A percentile compares a stretch with the other conserved stretches of the same genome.
phyloP scores from a whole-genome alignment of 2,888 invertebrate species.

The Tenthredo amoena region DNA sequence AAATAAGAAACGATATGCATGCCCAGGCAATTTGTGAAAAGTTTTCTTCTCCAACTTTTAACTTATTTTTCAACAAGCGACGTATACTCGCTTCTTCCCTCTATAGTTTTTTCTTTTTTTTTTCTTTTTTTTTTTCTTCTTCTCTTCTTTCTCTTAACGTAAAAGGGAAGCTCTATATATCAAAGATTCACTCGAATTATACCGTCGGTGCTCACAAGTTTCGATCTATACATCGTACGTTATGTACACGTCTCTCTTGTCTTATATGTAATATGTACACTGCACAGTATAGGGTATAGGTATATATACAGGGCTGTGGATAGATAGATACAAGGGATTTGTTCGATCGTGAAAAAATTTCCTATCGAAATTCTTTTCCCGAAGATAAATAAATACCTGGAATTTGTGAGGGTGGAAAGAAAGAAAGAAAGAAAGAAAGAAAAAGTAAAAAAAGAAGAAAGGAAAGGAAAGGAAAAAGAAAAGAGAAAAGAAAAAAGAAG shows the following conservation, averaged over 20 bases:
- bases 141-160: too few species aligned
- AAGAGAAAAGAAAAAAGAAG: background rate
- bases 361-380: slow-evolving; percentile 23
- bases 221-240: slow-evolving; percentile 17
- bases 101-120: background rate
- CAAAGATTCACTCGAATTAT: slow-evolving; percentile 30
- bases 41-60: background rate
- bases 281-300: background rate
- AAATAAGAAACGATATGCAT: background rate
- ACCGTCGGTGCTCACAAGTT: slow-evolving; percentile 25
- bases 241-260: background rate
- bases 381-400: slow-evolving; percentile 29
- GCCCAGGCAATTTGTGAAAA: background rate
- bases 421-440: background rate
- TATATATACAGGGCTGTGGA: too few species aligned
- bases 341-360: slow-evolving; percentile 15
- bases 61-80: background rate
- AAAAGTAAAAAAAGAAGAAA: background rate
- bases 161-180: background rate
- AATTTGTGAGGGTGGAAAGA: background rate
- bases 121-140: background rate
- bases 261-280: background rate
- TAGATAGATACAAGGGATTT: slow-evolving; percentile 4
- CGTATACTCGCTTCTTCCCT: background rate
- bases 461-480: background rate